Conservation (phyloP, 2,113 vertebrate genomes). For the Menura novaehollandiae region DNA sequence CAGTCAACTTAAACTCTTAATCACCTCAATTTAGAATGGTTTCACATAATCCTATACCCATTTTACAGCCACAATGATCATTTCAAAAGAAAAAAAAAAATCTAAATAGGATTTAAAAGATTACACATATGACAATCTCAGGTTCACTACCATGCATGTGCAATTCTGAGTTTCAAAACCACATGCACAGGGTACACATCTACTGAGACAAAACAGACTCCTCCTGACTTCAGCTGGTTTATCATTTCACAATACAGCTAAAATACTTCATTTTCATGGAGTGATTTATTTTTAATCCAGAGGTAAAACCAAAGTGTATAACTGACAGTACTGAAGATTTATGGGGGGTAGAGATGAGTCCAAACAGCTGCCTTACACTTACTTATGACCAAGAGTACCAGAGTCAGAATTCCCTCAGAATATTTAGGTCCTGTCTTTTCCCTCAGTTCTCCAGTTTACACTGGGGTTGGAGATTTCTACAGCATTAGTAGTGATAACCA, state of each 20-base stretch:
- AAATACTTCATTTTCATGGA: not conserved
- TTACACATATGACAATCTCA: not conserved
- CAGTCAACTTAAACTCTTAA: not conserved
- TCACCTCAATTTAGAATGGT: not conserved
- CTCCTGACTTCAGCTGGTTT: not conserved
- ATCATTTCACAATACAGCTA: not conserved
- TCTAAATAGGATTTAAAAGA: not conserved
- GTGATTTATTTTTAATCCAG: not conserved
- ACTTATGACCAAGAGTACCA: not conserved
- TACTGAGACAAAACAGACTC: not conserved
- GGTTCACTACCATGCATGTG: not conserved
- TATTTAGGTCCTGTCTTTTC: not conserved
- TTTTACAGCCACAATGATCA: not conserved
- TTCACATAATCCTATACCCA: not conserved
- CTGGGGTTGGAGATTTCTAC: not conserved
- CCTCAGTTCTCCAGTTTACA: not conserved
- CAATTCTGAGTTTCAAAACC: not conserved
- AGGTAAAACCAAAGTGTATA: not conserved
- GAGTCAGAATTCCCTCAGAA: not conserved
- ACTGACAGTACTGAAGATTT: not conserved
- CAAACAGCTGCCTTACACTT: not conserved
- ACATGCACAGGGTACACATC: not conserved
- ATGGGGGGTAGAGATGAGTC: not conserved
- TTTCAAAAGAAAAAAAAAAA: not conserved
- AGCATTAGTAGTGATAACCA: not conserved